A percentile compares a stretch with the other conserved stretches of the same genome.
Conservation (phyloP, 2,797 vertebrate species). For the Gouania willdenowi region DNA sequence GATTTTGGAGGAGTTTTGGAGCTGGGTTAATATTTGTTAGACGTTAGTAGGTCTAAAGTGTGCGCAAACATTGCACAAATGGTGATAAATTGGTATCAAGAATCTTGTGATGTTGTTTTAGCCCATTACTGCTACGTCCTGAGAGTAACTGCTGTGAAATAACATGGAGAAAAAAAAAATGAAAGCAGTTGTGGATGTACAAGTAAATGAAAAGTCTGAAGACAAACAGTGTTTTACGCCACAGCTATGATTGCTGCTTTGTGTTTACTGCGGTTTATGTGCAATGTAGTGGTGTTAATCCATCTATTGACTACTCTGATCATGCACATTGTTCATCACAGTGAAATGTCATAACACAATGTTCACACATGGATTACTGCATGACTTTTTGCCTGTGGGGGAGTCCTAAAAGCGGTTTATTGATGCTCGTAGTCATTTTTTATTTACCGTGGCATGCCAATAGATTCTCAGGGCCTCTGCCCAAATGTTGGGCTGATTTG, state of each 20-base stretch:
- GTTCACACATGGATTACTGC: conserved; percentile 23
- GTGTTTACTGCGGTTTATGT: conserved; percentile 60
- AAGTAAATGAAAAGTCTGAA: no score
- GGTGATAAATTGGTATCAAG: no score
- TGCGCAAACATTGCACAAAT: no score
- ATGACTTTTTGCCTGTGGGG: conserved; percentile 9
- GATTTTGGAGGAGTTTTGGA: no score
- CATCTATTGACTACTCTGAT: conserved; percentile 50
- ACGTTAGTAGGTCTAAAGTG: no score
- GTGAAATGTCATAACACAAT: conserved; percentile 48
- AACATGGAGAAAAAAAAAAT: no score
- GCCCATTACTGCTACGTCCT: no score
- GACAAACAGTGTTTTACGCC: conserved; percentile 39
- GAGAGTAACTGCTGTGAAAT: no score
- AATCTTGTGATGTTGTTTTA: no score
- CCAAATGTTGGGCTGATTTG: conserved; percentile 5
- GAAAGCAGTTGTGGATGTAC: no score
- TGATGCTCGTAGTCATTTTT: conserved; percentile 28
- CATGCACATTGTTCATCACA: conserved; percentile 41
- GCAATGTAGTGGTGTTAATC: conserved; percentile 51
- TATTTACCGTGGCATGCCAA: conserved; percentile 26
- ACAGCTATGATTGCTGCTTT: conserved; percentile 45
- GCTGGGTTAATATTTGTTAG: no score
- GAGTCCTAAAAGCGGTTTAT: conserved; percentile 38
- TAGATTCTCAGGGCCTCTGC: conserved; percentile 1